These are phyloP conservation scores for Chelidonichthys spinosus DNA, from an alignment of 2,797 vertebrate species.

Conservation along the genomic window DNA sequence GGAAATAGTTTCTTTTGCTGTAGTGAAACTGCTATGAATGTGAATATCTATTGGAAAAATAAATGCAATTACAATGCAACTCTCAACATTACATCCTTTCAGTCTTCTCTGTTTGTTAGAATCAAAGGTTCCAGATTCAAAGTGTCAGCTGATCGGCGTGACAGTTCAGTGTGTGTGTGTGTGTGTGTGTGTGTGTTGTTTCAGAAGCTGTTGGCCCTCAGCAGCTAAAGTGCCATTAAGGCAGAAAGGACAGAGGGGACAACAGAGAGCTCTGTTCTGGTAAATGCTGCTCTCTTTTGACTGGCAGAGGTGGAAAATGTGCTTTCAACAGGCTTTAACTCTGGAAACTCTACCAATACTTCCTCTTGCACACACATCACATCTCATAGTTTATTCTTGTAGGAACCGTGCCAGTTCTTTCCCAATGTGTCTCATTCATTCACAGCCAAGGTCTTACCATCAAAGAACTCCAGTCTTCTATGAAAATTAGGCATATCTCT, in stretches of 20 bases:
- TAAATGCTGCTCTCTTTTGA: conserved; percentile 63
- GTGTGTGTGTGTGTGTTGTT: too few relatives aligned
- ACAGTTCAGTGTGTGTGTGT: conserved; percentile 43
- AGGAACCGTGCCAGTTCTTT: conserved; percentile 56
- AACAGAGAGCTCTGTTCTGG: conserved; percentile 68
- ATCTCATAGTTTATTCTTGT: conserved; percentile 37
- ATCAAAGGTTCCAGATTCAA: conserved; percentile 4
- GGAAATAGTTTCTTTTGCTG: conserved; percentile 83
- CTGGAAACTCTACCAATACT: conserved; percentile 31
- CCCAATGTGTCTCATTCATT: conserved; percentile 66
- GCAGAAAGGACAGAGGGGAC: conserved; percentile 58
- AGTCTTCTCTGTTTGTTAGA: conserved; percentile 12
- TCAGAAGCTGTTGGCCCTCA: conserved; percentile 52
- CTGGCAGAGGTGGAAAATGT: conserved; percentile 55
- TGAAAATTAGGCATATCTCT: conserved; percentile 33
- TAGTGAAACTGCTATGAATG: conserved; percentile 88
- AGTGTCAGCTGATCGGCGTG: conserved; percentile 58
- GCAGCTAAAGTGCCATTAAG: conserved; percentile 54
- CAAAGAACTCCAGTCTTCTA: conserved; percentile 61
- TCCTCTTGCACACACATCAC: conserved; percentile 9
- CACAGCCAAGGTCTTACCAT: conserved; percentile 53
- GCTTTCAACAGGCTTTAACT: conserved; percentile 56
- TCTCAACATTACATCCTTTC: conserved; percentile 46
- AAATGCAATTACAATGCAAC: conserved; percentile 93
- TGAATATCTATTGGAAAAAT: conserved; percentile 85